Percentiles rank a stretch among this genome's conserved stretches.
Evolutionary conservation across 2,113 vertebrate genomes (phyloP).

Genomic region (Morone saxatilis): DNA sequence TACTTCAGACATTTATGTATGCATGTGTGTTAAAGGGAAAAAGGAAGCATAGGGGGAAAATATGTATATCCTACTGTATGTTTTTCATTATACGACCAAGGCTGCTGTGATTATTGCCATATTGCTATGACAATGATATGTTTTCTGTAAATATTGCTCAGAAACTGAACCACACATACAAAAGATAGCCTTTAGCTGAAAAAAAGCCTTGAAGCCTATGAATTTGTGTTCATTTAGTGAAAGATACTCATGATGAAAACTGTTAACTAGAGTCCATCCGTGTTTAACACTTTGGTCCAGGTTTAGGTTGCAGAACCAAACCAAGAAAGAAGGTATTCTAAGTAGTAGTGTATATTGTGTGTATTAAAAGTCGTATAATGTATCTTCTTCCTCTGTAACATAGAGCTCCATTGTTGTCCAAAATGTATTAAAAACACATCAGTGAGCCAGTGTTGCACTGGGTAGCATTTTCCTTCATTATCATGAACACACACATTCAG

Average conservation of each 20-base stretch:
- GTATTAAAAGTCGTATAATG: too few species aligned
- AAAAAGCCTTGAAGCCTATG: constrained; percentile 6
- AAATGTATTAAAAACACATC: too few species aligned
- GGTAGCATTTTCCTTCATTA: too few species aligned
- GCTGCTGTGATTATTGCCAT: neutral
- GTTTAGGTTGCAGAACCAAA: too few species aligned
- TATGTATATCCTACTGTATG: neutral
- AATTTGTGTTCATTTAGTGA: neutral
- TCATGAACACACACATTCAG: too few species aligned
- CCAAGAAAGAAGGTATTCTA: too few species aligned
- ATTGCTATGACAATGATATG: neutral
- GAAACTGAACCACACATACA: neutral
- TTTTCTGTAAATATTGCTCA: neutral
- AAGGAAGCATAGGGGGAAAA: neutral
- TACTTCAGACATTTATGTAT: neutral
- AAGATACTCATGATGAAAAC: neutral
- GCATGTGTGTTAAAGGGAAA: neutral
- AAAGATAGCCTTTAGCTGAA: neutral
- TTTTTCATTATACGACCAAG: neutral
- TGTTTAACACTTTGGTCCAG: too few species aligned
- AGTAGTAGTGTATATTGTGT: too few species aligned
- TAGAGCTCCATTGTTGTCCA: too few species aligned
- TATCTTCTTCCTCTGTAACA: too few species aligned
- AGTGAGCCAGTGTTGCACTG: too few species aligned
- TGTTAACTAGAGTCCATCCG: too few species aligned